phyloP scores from a whole-genome alignment of 2,797 vertebrate genomes.

The Halcyon leucocephala region DNA sequence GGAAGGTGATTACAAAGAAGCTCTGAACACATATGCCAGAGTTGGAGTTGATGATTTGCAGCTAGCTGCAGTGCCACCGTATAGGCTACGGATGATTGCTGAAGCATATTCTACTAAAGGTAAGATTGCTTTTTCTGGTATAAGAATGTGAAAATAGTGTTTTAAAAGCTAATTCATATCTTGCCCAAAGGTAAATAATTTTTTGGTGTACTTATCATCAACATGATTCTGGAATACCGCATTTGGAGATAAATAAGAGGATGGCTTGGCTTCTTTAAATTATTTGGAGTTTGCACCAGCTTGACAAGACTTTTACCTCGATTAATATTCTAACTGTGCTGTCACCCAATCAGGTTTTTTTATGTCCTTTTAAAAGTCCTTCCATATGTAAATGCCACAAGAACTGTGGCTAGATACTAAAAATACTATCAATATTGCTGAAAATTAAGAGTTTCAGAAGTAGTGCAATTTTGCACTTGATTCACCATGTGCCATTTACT shows the following conservation, averaged over 20 bases:
- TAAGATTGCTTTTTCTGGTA: constrained; percentile 40
- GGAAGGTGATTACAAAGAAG: constrained; percentile 92
- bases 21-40: constrained; percentile 86
- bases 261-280: background rate
- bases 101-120: constrained; percentile 98
- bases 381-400: background rate
- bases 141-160: background rate
- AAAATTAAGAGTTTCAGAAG: background rate
- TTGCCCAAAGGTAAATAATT: background rate
- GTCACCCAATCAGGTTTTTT: background rate
- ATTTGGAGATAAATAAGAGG: background rate
- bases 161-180: background rate
- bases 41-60: constrained; percentile 90
- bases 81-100: constrained; percentile 93
- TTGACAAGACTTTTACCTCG: background rate
- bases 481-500: background rate
- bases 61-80: constrained; percentile 87
- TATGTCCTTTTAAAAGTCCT: background rate
- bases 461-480: background rate
- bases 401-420: background rate
- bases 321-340: background rate
- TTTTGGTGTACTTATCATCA: background rate
- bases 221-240: background rate
- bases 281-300: background rate
- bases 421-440: background rate